Base-by-base conservation (phyloP, 2,888 invertebrate species). In the Clistopyga incitator region DNA sequence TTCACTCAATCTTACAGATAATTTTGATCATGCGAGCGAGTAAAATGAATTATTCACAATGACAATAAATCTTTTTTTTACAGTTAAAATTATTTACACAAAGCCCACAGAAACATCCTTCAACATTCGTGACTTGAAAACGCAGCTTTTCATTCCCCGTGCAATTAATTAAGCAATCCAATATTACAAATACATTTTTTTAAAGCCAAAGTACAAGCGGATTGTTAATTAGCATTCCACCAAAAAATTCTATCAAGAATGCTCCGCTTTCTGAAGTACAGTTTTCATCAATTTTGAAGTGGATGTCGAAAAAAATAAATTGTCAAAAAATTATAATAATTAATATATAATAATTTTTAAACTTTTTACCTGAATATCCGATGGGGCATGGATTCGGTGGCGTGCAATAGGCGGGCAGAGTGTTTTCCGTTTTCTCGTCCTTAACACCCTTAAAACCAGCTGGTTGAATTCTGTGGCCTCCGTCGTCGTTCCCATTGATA, bases 331-430 rank as follows among this genome's bases (percentile, higher is more conserved):
- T n/a, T n/a, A n/a, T n/a, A n/a, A n/a, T n/a, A n/a, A n/a, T n/a
- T n/a, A n/a, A n/a, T n/a, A 25, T 56, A 13, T 42, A 64, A 38
- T 8, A 42, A 10, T 11, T 3, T 20, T 64, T 4, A 18, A 3
- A 61, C 86, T 88, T 56, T 13, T 93, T 93, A 97, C 98, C 96
- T 84, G 96, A 95, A 91, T 97, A 99, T 86, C 99, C 99, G 81
- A 98, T 96, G 1, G 99, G 99, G 91, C 99, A 99, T 0, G 99
- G 99, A 93, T 99, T 99, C 1, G 99, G 99, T 0, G 99, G 99
- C 93, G 99, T 99, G 93, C 99, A 99, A 94, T 99, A 99, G 23
- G 99, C 99, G 0, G 99, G 99, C 81, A 99, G 94, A 15, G 97
- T 96, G 11, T 97, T 97, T 91, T 99, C 99, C 3, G 97, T 96